Conservation (phyloP, 2,113 vertebrate species). For the Grallaria varia region DNA sequence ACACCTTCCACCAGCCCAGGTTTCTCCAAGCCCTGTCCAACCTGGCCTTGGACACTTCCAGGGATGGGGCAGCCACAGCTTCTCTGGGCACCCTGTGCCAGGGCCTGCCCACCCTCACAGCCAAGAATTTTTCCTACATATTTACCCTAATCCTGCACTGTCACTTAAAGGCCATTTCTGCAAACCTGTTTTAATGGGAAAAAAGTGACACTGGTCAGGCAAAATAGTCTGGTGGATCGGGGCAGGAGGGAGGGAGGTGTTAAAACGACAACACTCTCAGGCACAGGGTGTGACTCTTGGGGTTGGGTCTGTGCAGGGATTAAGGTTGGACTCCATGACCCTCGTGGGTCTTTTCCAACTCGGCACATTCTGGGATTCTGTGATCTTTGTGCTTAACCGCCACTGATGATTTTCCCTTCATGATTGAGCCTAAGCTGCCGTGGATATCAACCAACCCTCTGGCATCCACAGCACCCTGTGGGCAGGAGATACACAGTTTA, state of each 20-base stretch:
- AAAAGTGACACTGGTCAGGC: neutral
- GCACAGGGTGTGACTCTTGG: neutral
- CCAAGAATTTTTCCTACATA: neutral
- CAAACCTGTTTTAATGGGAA: neutral
- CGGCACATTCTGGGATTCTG: neutral
- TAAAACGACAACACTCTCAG: neutral
- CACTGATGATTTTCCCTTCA: neutral
- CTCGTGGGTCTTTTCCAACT: neutral
- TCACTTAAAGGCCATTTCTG: neutral
- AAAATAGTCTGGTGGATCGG: neutral
- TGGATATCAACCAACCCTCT: neutral
- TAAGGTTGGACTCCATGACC: neutral
- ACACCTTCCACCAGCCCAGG: neutral
- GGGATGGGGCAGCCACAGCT: neutral
- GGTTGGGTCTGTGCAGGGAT: neutral
- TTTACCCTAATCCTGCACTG: neutral
- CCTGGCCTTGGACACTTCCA: neutral
- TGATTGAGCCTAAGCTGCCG: neutral
- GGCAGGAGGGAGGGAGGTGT: neutral
- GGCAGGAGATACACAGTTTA: neutral
- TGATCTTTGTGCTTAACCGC: neutral
- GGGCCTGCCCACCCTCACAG: rapidly evolving
- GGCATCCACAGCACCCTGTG: neutral
- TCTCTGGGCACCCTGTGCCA: neutral
- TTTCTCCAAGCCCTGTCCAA: neutral